These are phyloP conservation scores for Jordanella pulchra DNA, from an alignment of 2,797 vertebrate genomes.

Conservation along the genomic window DNA sequence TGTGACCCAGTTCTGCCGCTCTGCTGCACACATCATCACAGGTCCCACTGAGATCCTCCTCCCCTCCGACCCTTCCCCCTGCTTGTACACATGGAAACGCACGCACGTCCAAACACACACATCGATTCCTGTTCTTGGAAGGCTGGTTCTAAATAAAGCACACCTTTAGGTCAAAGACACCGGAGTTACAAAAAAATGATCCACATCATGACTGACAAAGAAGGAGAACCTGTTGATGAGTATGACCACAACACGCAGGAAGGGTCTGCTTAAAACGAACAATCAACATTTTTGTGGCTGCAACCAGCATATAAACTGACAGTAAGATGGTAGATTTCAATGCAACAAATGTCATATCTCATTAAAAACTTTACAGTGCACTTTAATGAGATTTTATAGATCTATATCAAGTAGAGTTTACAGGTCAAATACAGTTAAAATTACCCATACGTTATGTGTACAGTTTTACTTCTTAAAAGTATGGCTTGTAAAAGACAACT, in stretches of 20 bases:
- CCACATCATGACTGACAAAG: conserved; percentile 27
- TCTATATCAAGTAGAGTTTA: neutral
- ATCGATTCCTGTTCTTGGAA: conserved; percentile 50
- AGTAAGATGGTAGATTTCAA: conserved; percentile 4
- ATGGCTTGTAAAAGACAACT: neutral
- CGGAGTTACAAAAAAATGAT: conserved; percentile 35
- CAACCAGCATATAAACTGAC: neutral
- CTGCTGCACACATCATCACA: conserved; percentile 70
- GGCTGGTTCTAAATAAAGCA: conserved; percentile 52
- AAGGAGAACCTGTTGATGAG: conserved; percentile 13
- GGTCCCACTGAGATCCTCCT: conserved; percentile 65
- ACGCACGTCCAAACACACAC: conserved; percentile 20
- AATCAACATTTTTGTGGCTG: conserved; percentile 5
- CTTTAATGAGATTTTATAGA: neutral
- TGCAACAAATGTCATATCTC: too few relatives aligned
- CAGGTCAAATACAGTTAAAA: neutral
- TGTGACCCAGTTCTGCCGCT: conserved; percentile 76
- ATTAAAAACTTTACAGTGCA: too few relatives aligned
- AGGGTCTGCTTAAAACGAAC: conserved; percentile 3
- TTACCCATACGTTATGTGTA: neutral
- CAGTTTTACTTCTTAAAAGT: neutral
- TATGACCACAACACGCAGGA: conserved; percentile 1
- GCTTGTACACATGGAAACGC: conserved; percentile 41
- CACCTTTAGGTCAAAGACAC: conserved; percentile 44
- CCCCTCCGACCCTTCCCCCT: conserved; percentile 49